Evolutionary conservation across 2,113 vertebrate genomes (phyloP).

Genomic region (Plestiodon gilberti): DNA sequence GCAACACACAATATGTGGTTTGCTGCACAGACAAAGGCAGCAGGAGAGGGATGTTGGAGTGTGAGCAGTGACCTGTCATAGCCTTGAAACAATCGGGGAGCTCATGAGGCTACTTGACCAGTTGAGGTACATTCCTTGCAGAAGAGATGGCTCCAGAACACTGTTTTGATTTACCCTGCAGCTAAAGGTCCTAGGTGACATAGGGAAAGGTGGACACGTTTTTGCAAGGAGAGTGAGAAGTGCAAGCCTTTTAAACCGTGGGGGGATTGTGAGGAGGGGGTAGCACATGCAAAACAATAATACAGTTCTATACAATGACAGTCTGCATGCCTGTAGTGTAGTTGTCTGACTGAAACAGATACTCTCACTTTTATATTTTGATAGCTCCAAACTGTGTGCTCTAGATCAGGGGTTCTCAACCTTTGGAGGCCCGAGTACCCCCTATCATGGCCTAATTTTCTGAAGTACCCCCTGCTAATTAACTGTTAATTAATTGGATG

Average conservation of each 20-base stretch:
- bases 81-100: background rate
- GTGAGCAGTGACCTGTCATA: background rate
- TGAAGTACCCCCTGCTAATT: no score
- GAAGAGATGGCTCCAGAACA: background rate
- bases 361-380: background rate
- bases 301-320: background rate
- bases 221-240: background rate
- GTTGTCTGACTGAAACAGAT: background rate
- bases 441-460: no score
- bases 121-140: background rate
- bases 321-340: background rate
- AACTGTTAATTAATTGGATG: no score
- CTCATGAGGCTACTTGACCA: background rate
- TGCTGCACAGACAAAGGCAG: background rate
- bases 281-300: background rate
- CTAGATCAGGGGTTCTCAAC: no score
- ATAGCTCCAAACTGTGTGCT: background rate
- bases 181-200: background rate
- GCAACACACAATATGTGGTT: background rate
- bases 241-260: no score
- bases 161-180: background rate
- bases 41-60: background rate
- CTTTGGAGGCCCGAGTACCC: no score
- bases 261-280: no score
- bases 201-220: background rate